These are phyloP conservation scores for Philopedon plagiatum DNA, from an alignment of 2,888 invertebrate genomes.

Conservation along the genomic window DNA sequence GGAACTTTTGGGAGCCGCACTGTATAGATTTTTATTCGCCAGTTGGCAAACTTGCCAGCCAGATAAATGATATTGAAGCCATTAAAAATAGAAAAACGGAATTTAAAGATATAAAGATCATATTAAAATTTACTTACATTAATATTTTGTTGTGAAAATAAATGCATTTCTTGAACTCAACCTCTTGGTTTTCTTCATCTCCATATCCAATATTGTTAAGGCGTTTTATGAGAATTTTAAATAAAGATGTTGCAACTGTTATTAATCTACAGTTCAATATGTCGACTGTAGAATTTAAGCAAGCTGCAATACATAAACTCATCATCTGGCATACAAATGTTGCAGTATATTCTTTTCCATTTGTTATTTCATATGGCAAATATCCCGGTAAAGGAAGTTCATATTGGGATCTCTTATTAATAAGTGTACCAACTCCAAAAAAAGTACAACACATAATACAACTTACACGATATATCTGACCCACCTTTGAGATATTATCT, in stretches of 20 bases:
- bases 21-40: too few species aligned
- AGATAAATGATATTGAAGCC: too few species aligned
- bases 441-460: not conserved
- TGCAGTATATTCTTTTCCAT: not conserved
- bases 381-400: not conserved
- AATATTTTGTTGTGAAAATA: conserved; percentile 25
- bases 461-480: conserved; percentile 7
- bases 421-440: not conserved
- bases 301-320: not conserved
- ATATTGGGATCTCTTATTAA: not conserved
- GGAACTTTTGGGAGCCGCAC: too few species aligned
- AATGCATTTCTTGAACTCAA: conserved; percentile 12
- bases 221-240: conserved; percentile 6
- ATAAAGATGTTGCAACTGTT: conserved; percentile 10
- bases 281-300: conserved; percentile 16
- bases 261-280: conserved; percentile 7
- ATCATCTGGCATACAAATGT: conserved; percentile 7
- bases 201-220: conserved; percentile 6
- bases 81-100: too few species aligned
- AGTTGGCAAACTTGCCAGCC: too few species aligned
- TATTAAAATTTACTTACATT: conserved; percentile 1
- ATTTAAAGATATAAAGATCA: too few species aligned
- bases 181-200: not conserved
- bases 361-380: conserved; percentile 18
- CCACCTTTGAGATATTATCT: not conserved